Evolutionary conservation across 2,888 invertebrate species (phyloP).

Genomic region (Rhorus exstirpatorius): DNA sequence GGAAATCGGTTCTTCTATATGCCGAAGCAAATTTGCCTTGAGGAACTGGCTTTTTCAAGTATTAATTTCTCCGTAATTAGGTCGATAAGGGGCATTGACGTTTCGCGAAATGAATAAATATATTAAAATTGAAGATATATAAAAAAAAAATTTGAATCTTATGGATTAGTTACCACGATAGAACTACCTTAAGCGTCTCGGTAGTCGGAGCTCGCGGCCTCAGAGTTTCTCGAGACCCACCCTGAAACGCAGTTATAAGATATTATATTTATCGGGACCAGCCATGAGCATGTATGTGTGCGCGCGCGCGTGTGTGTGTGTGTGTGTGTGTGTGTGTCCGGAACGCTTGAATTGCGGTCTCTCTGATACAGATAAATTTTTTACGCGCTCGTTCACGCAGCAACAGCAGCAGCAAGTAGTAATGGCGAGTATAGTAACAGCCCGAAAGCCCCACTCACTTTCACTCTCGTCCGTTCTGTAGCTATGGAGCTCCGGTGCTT

Average conservation of each 20-base stretch:
- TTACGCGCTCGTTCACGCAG: slow-evolving; percentile 59
- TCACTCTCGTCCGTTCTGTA: slow-evolving; percentile 56
- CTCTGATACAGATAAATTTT: slow-evolving; percentile 63
- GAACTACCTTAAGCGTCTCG: no score
- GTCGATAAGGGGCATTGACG: no score
- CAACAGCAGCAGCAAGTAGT: slow-evolving; percentile 14
- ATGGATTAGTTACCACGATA: no score
- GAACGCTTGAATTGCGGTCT: slow-evolving; percentile 42
- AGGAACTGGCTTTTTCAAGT: no score
- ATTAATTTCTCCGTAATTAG: no score
- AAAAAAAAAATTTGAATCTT: no score
- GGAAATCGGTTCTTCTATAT: no score
- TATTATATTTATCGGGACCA: slow-evolving; percentile 51
- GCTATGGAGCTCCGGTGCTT: slow-evolving; percentile 1
- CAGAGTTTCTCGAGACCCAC: slow-evolving; percentile 41
- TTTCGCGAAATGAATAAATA: no score
- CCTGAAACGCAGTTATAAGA: slow-evolving; percentile 47
- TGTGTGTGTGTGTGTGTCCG: not conserved
- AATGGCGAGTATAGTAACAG: slow-evolving; percentile 23
- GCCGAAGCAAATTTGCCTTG: no score
- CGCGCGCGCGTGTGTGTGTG: not conserved
- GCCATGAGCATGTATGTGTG: no score
- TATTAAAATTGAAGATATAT: no score
- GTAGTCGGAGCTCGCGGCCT: slow-evolving; percentile 18
- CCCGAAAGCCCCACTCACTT: slow-evolving; percentile 57